Conservation (phyloP, 2,113 vertebrate species). For the Eulemur rufifrons region DNA sequence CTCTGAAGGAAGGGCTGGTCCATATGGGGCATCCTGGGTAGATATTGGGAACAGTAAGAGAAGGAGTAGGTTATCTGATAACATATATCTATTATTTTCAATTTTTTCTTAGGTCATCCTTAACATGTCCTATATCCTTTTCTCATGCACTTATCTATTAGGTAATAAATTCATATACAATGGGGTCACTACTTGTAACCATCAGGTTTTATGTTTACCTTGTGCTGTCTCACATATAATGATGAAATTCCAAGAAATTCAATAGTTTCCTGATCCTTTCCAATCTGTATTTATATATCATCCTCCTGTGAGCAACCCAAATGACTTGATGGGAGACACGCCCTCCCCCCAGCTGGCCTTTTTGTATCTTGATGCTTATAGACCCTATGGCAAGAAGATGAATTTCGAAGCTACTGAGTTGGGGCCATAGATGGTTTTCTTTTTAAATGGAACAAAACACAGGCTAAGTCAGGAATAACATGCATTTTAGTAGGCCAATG, state of each 20-base stretch:
- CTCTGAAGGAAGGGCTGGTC: background rate
- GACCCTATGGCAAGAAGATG: background rate
- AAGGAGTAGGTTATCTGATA: background rate
- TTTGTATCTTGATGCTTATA: background rate
- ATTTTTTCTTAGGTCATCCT: background rate
- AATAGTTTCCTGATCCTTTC: background rate
- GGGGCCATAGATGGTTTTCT: background rate
- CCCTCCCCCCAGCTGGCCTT: background rate
- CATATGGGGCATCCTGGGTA: background rate
- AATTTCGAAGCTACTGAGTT: background rate
- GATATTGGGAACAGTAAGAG: background rate
- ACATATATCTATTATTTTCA: background rate
- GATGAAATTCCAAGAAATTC: slow-evolving; percentile 14
- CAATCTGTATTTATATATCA: background rate
- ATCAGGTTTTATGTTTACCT: slow-evolving; percentile 17
- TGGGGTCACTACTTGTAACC: background rate
- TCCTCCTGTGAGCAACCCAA: background rate
- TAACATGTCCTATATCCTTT: background rate
- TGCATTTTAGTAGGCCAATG: slow-evolving; percentile 30
- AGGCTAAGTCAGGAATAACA: background rate
- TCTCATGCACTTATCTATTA: background rate
- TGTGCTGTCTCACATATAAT: background rate
- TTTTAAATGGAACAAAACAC: slow-evolving; percentile 15
- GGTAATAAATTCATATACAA: slow-evolving; percentile 12
- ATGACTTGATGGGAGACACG: background rate